Base-by-base conservation (phyloP, 2,113 vertebrate genomes). In the Ammodytes marinus region DNA sequence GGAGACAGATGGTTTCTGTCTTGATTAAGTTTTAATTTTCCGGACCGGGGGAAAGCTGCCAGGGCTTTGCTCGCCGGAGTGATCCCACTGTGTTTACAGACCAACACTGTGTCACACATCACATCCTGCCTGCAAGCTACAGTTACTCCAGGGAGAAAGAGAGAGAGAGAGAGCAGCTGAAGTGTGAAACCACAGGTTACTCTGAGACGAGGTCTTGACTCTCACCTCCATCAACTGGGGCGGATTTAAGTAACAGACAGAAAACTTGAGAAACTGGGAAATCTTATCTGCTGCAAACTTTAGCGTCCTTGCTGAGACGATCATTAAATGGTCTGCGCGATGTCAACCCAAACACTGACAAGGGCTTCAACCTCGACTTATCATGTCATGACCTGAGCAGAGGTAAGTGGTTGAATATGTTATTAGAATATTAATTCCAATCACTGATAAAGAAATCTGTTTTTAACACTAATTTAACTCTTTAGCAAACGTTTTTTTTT, bases 1-100 rank as follows among this genome's bases (percentile, higher is more conserved):
- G 55, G 27, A 86, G 90, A 92, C 94, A 95, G 95, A 95, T 95
- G 95, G 94, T 91, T 87, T 85, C 82, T 88, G 47, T 83, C 92
- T 93, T 94, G 94, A 95, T 95, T 93, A 94, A 91, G 90, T 91
- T 94, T 90, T 85, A 85, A 85, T 86, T 82, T 87, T 83, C 75
- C 81, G 58, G 74, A 70, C 49, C 27, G 27, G 42, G 75, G 50
- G 52, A 59, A 79, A 80, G 78, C 86, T 84, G 80, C 58, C 70
- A 73, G 74, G 27, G 54, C 79, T 78, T 47, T 71, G 52, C 52
- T 74, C 50, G 35, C 61, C 43, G 17, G 47, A 39, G 60, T 52
- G 66, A 39, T 79, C 69, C 69, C 35, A 14, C 54, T 15, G 82
- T 59, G 67, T 69, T 79, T 69, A 74, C 69, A 79, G 74, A 73